A percentile compares a stretch with the other conserved stretches of the same genome.
Evolutionary conservation across 2,888 invertebrate species (phyloP).

Genomic region (Orchestes rusci): DNA sequence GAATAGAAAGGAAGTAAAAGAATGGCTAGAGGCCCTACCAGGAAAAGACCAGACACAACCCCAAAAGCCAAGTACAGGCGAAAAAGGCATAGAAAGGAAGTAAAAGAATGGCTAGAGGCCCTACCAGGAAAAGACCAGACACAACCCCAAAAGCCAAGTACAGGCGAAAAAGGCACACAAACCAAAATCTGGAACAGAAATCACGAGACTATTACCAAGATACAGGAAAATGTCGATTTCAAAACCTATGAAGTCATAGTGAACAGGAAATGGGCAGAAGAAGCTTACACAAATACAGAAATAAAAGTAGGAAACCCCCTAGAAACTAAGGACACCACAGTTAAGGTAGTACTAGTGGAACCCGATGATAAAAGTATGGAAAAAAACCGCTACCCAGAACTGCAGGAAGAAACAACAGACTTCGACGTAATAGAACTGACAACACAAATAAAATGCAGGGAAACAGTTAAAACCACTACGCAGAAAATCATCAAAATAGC

Average conservation of each 20-base stretch:
- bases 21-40: background rate
- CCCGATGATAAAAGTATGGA: background rate
- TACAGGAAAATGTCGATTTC: background rate
- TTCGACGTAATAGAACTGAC: background rate
- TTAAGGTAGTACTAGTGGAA: background rate
- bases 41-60: too few species aligned
- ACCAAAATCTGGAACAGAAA: background rate
- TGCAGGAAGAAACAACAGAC: background rate
- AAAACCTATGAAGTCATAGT: background rate
- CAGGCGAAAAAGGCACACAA: background rate
- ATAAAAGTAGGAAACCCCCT: background rate
- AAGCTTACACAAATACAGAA: background rate
- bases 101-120: background rate
- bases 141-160: background rate
- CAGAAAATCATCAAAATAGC: conserved; percentile 1
- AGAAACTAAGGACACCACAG: background rate
- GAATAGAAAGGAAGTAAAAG: background rate
- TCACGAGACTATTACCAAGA: background rate
- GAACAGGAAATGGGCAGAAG: background rate
- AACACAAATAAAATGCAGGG: background rate
- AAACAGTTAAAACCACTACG: background rate
- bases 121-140: background rate
- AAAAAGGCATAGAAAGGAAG: too few species aligned
- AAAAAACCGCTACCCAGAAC: conserved; percentile 1
- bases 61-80: too few species aligned